Evolutionary conservation across 30 jellyfish, hydroid and myxozoan genomes (phyloP).

Genomic region (Nemopilema nomurai): DNA sequence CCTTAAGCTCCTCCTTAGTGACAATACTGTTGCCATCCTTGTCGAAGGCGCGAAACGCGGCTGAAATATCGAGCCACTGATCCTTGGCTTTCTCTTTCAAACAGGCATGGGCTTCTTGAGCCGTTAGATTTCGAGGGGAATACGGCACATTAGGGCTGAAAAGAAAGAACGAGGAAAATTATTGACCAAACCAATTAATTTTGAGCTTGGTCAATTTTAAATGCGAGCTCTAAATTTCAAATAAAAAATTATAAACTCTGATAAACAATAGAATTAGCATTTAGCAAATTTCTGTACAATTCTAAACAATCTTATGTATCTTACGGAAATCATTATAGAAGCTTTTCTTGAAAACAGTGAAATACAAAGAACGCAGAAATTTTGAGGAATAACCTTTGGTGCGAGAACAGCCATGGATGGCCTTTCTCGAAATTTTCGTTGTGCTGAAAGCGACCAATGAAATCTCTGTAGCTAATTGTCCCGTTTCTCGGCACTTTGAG

Average conservation of each 20-base stretch:
- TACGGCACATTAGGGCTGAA: slow-evolving; percentile 28
- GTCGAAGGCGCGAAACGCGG: slow-evolving; percentile 71
- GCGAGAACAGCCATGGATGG: slow-evolving; percentile 78
- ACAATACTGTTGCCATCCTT: slow-evolving; percentile 63
- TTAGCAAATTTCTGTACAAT: too few relatives aligned
- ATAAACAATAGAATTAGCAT: too few relatives aligned
- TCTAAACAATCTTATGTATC: too few relatives aligned
- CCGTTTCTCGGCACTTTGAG: slow-evolving; percentile 43
- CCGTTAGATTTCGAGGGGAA: slow-evolving; percentile 30
- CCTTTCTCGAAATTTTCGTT: slow-evolving; percentile 62
- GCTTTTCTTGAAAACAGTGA: neutral
- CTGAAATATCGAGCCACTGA: slow-evolving; percentile 64
- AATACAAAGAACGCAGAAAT: neutral
- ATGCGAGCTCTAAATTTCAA: too few relatives aligned
- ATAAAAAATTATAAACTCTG: too few relatives aligned
- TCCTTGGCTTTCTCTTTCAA: slow-evolving; percentile 63
- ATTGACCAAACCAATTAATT: too few relatives aligned
- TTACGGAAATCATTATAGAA: neutral
- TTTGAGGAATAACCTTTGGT: slow-evolving; percentile 33
- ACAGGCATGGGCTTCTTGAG: slow-evolving; percentile 59
- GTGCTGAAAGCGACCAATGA: slow-evolving; percentile 48
- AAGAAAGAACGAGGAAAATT: too few relatives aligned
- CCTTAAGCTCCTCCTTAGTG: slow-evolving; percentile 47
- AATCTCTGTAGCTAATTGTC: slow-evolving; percentile 55
- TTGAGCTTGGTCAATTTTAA: too few relatives aligned